Evolutionary conservation across 2,888 invertebrate genomes (phyloP), one percentile per base, ranked within the genome.

Genomic region (Cabera pusaria): DNA sequence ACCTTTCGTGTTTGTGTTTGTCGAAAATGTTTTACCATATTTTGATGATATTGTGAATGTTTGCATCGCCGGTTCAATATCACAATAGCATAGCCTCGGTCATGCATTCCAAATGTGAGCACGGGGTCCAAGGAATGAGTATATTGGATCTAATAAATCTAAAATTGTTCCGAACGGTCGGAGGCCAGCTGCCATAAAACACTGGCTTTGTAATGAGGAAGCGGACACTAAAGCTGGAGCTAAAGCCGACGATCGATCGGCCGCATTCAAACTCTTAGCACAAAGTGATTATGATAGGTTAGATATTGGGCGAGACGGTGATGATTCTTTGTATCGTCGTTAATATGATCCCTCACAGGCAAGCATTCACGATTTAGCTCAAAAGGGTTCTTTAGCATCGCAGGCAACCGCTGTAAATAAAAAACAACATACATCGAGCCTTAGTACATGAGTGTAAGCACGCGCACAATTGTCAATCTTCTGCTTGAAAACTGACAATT

Each of bases 341-440:
- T 87, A 87, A 85, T 80, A 86, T 87, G 87, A 86, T 86, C 81
- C 86, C 81, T 86, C 85, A 87, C 86, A 87, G 86, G 87, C 88
- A 88, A 88, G 88, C 88, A 87, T 87, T 88, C 87, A 87, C 86
- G 84, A 80, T 87, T 84, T 88, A 88, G 86, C 86, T 87, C 87
- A 88, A 87, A 88, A 86, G 83, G 87, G 82, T 78, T 87, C 79
- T 84, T 82, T 87, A 87, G 87, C 87, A 86, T 87, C 84, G 85
- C 88, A 87, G 90, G 87, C 88, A 86, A 85, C 85, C 79, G 86
- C 90, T 90, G 90, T 84, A 87, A 90, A 88, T 88, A 88, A 90
- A 83, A 87, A 88, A 88, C 86, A 88, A 87, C 86, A 88, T 84
- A 88, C 82, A 87, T 85, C 86, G 87, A 84, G 87, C 86, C 87